A percentile compares a stretch with the other conserved stretches of the same genome.
These are phyloP conservation scores for Strongylocentrotus purpuratus DNA, from an alignment of 35 echinoderm and acorn worm genomes.

Conservation along the genomic window DNA sequence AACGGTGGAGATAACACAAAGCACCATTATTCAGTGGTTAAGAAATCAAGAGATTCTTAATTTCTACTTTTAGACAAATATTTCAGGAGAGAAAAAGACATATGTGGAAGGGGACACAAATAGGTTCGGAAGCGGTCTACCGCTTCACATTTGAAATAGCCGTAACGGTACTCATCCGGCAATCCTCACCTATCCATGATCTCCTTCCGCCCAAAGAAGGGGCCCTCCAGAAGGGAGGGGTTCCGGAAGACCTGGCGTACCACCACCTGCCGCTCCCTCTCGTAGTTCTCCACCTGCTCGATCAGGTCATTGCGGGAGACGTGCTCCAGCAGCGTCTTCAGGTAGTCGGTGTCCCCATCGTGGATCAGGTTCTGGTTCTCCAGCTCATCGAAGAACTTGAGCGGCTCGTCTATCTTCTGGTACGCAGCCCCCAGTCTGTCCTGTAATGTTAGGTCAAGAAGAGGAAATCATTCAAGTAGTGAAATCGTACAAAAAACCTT, in stretches of 20 bases:
- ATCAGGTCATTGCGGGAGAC: slow-evolving; percentile 58
- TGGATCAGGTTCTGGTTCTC: slow-evolving; percentile 62
- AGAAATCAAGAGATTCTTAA: background rate
- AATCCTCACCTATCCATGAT: slow-evolving; percentile 68
- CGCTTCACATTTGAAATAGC: background rate
- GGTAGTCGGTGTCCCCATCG: slow-evolving; percentile 59
- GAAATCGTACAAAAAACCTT: background rate
- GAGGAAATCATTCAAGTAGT: background rate
- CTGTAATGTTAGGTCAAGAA: background rate
- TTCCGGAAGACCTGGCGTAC: slow-evolving; percentile 51
- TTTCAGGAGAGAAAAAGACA: too few relatives aligned
- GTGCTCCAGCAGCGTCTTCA: slow-evolving; percentile 27
- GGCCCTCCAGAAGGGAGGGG: slow-evolving; percentile 64
- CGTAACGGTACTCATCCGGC: background rate
- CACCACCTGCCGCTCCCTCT: slow-evolving; percentile 63
- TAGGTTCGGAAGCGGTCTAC: background rate
- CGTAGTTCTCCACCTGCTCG: slow-evolving; percentile 67
- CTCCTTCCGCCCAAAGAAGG: slow-evolving; percentile 77
- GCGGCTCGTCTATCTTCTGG: slow-evolving; percentile 55
- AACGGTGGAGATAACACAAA: too few relatives aligned
- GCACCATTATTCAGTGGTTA: too few relatives aligned
- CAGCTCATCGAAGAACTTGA: slow-evolving; percentile 60
- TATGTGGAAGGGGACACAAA: too few relatives aligned
- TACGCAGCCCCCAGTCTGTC: slow-evolving; percentile 40
- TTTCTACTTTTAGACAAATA: background rate